Evolutionary conservation across 2,113 vertebrate genomes (phyloP).

Genomic region (Puffinus mauretanicus): DNA sequence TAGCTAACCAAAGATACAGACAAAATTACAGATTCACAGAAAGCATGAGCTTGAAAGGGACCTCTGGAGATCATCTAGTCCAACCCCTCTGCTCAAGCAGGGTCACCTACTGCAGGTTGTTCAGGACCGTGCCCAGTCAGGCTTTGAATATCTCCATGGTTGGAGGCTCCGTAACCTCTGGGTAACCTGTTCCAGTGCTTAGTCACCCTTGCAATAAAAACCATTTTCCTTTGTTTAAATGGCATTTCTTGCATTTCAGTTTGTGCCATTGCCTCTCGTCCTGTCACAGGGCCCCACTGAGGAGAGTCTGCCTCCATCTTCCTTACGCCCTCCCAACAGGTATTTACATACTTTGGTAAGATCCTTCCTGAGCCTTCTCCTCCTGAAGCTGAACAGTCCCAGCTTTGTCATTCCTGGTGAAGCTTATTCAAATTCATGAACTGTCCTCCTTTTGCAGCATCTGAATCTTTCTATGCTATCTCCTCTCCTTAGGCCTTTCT

Average conservation of each 20-base stretch:
- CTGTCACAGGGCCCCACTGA: background rate
- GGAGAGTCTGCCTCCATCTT: background rate
- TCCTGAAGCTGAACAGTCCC: background rate
- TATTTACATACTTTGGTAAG: background rate
- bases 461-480: background rate
- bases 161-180: background rate
- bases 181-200: background rate
- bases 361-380: background rate
- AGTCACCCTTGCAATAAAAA: background rate
- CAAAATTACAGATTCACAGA: background rate
- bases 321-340: background rate
- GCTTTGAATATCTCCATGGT: fast-evolving
- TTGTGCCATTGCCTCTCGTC: background rate
- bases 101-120: background rate
- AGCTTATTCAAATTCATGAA: background rate
- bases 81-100: background rate
- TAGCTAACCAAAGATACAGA: background rate
- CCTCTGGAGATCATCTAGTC: background rate
- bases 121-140: background rate
- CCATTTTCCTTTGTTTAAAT: background rate
- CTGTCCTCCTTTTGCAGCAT: background rate
- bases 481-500: background rate
- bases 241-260: background rate
- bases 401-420: background rate
- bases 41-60: background rate